Evolutionary conservation across 2,797 vertebrate species (phyloP).

Genomic region (Glyptemys insculpta): DNA sequence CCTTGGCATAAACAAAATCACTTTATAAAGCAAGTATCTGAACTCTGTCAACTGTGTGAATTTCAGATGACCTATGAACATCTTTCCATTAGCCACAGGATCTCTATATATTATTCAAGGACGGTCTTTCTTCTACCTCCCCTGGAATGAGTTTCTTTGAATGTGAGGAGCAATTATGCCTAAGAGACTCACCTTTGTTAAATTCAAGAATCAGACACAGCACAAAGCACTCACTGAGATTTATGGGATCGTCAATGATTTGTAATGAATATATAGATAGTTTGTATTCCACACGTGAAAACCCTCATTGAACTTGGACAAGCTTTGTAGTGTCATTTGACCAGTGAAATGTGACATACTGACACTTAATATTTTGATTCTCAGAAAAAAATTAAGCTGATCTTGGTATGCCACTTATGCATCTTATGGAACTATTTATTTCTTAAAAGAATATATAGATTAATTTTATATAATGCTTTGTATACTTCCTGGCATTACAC

Average conservation of each 20-base stretch:
- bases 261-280: not conserved
- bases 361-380: not conserved
- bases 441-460: not conserved
- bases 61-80: not conserved
- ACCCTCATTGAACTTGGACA: not conserved
- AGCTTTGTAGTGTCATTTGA: not conserved
- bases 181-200: not conserved
- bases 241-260: not conserved
- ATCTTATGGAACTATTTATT: not conserved
- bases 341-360: not conserved
- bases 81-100: not conserved
- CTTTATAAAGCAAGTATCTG: not conserved
- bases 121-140: not conserved
- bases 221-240: not conserved
- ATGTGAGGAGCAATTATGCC: not conserved
- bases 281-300: not conserved
- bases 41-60: not conserved
- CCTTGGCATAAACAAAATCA: not conserved
- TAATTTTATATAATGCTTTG: not conserved
- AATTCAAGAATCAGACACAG: not conserved
- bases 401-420: not conserved
- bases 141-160: not conserved
- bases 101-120: not conserved
- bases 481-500: not conserved
- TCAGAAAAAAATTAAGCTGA: constrained; percentile 2